Evolutionary conservation across 1,140 invertebrate genomes (phyloP), one percentile per base, ranked within the genome.

Genomic region (Megalonaias nervosa): DNA sequence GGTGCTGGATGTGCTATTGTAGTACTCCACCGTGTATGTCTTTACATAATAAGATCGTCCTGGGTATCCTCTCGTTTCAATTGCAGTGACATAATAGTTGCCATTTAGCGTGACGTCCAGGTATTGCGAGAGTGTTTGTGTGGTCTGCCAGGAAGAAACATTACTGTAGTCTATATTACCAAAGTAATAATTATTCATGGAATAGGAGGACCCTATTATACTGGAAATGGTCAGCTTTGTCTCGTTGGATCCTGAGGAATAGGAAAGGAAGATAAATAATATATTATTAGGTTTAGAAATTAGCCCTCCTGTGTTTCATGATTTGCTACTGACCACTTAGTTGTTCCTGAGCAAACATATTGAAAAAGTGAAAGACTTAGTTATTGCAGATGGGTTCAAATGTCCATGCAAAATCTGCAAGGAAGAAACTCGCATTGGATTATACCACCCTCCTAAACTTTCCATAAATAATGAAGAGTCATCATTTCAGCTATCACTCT

Each of bases 21-120:
- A 77, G 64, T 77, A 77, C 60, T 59, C 23, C 13, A 77, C 61
- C 4, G 68, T 77, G 68, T 77, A 77, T 60, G 68, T 65, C 14
- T 65, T 66, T 3, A 77, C 68, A 55, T 59, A 77, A n/a, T 77
- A 71, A 17, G 59, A 59, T 1, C 62, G 72, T 16, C n/a, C 38
- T 9, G 67, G 61, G 13, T 70, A 68, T 26, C 75, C 75, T 26
- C 62, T 26, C 0, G 75, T 77, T 17, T 71, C 64, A 48, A 77
- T 71, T 11, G 69, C 75, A 3, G 75, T 77, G 48, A 77, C 57
- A 21, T 77, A 77, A 48, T 66, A 58, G 26, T 77, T 70, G n/a
- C 62, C 14, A 23, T 26, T 67, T 5, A 77, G 75, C 4, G 17
- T 17, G 69, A 71, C 58, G n/a, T 77, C 69, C 23, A 77, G 26